These are phyloP conservation scores for Enteromius afrohamiltoni DNA, from an alignment of 2,797 vertebrate species.

Conservation along the genomic window DNA sequence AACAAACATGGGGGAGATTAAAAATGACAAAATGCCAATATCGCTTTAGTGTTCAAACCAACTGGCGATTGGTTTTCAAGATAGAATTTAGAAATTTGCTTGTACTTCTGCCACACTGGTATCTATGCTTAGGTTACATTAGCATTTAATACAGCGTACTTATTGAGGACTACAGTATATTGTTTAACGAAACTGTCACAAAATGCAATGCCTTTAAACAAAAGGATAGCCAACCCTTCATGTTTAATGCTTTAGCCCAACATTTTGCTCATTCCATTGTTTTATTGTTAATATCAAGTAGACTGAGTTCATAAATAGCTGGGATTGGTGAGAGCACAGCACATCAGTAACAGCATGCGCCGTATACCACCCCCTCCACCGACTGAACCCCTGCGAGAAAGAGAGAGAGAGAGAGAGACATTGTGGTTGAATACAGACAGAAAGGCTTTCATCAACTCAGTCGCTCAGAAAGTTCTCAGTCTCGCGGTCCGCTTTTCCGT, in stretches of 20 bases:
- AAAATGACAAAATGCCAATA: neutral
- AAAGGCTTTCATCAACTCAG: conserved; percentile 33
- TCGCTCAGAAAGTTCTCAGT: conserved; percentile 34
- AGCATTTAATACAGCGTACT: neutral
- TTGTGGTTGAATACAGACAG: conserved; percentile 15
- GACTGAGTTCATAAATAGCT: conserved; percentile 1
- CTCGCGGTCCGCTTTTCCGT: neutral
- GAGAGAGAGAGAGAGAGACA: conserved; percentile 15
- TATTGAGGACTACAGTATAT: neutral
- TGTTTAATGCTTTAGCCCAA: neutral
- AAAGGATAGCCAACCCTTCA: neutral
- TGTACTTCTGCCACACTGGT: neutral
- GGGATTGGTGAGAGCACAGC: neutral
- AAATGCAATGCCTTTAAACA: neutral
- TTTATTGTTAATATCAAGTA: neutral
- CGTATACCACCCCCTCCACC: conserved; percentile 14
- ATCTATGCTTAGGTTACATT: neutral
- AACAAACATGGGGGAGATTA: neutral
- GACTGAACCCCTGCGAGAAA: conserved; percentile 4
- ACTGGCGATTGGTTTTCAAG: neutral
- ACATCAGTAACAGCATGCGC: conserved; percentile 19
- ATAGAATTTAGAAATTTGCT: neutral
- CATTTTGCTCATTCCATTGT: neutral
- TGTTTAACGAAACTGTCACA: neutral
- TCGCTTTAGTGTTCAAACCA: neutral